Conservation (phyloP, 92 coral and sea anemone species). For the Siderastrea radians region DNA sequence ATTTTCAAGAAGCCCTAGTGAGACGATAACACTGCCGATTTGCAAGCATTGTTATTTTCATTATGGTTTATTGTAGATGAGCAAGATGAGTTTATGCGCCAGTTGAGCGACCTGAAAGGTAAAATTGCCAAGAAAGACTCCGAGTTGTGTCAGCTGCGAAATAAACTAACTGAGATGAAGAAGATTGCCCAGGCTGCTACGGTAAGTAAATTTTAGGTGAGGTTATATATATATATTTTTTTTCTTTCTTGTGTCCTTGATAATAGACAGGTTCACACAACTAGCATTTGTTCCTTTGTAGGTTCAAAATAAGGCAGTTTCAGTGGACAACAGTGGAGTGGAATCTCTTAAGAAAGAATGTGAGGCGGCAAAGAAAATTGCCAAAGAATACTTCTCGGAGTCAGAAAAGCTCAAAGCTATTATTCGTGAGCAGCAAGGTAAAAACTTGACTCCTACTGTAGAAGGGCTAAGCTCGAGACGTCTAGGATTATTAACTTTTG, state of each 20-base stretch:
- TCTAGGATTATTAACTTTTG: too few species aligned
- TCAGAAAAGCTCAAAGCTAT: constrained; percentile 41
- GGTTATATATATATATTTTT: too few species aligned
- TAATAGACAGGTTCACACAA: too few species aligned
- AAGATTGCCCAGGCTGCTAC: not conserved
- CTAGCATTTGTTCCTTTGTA: not conserved
- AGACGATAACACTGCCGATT: not conserved
- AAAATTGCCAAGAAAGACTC: constrained; percentile 7
- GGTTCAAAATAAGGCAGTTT: not conserved
- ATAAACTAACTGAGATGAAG: not conserved
- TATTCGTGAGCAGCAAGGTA: constrained; percentile 54
- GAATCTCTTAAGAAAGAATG: constrained; percentile 28
- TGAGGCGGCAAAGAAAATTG: constrained; percentile 17
- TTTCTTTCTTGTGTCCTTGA: not conserved
- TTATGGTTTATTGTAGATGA: constrained; percentile 13
- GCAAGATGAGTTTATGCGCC: not conserved
- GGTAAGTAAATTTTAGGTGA: not conserved
- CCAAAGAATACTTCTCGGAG: constrained; percentile 1
- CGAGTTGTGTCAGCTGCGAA: not conserved
- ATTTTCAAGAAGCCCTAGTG: not conserved
- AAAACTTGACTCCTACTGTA: not conserved
- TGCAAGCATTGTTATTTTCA: not conserved
- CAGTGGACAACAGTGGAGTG: constrained; percentile 1
- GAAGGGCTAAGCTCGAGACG: not conserved
- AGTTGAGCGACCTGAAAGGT: constrained; percentile 5